Percentiles rank a stretch among this genome's conserved stretches.
These are phyloP conservation scores for Drosophila pectinifera DNA, from an alignment of 1,140 invertebrate genomes.

Conservation along the genomic window DNA sequence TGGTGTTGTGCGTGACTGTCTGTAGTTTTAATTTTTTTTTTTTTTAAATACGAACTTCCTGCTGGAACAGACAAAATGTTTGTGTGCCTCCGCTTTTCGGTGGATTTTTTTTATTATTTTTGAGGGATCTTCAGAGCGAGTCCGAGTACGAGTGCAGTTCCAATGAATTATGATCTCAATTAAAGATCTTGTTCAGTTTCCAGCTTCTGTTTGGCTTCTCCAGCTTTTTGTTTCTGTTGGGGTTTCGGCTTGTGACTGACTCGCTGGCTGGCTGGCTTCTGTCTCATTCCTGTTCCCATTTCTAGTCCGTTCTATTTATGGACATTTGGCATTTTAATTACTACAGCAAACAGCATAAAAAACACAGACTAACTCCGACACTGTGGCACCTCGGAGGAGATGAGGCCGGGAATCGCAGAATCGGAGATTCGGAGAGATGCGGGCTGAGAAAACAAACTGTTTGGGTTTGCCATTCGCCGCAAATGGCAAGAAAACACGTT, in stretches of 20 bases:
- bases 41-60: conserved; percentile 78
- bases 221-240: conserved; percentile 8
- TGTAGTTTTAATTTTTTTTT: conserved; percentile 56
- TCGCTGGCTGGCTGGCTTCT: too few species aligned
- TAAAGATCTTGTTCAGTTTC: conserved; percentile 54
- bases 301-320: conserved; percentile 43
- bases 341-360: conserved; percentile 48
- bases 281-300: conserved; percentile 26
- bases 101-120: conserved; percentile 5
- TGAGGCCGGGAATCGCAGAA: conserved; percentile 6
- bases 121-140: conserved; percentile 23
- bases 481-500: conserved; percentile 71
- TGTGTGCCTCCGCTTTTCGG: conserved; percentile 25
- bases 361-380: conserved; percentile 21
- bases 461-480: conserved; percentile 41
- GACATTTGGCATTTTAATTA: conserved; percentile 61
- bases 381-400: neutral
- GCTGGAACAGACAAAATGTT: conserved; percentile 60
- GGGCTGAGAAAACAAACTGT: conserved; percentile 23
- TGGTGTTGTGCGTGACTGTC: conserved; percentile 48
- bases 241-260: conserved; percentile 3
- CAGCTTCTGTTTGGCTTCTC: conserved; percentile 5
- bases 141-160: conserved; percentile 45
- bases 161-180: conserved; percentile 75
- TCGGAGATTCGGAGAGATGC: conserved; percentile 6